Evolutionary conservation across 2,888 invertebrate genomes (phyloP).

Genomic region (Orchestes rusci): DNA sequence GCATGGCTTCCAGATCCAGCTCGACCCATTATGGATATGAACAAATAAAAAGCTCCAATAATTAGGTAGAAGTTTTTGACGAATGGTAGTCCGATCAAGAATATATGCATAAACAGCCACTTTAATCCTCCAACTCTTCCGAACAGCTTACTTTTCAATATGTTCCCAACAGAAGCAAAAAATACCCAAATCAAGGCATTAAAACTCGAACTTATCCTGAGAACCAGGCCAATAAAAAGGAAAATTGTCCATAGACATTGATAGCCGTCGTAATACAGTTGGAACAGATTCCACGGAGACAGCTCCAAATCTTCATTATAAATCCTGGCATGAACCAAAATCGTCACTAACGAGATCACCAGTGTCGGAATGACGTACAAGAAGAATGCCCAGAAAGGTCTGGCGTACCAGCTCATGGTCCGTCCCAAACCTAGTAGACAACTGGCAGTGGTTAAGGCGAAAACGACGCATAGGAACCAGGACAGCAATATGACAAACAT

Average conservation of each 20-base stretch:
- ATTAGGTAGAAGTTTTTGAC: slow-evolving; percentile 64
- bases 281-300: slow-evolving; percentile 50
- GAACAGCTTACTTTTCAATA: slow-evolving; percentile 48
- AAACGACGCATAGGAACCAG: slow-evolving; percentile 46
- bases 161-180: slow-evolving; percentile 51
- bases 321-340: slow-evolving; percentile 45
- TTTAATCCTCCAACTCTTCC: slow-evolving; percentile 46
- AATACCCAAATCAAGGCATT: slow-evolving; percentile 58
- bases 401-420: slow-evolving; percentile 67
- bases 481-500: slow-evolving; percentile 45
- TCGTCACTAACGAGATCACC: slow-evolving; percentile 46
- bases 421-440: slow-evolving; percentile 50
- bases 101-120: slow-evolving; percentile 51
- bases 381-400: slow-evolving; percentile 62
- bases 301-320: slow-evolving; percentile 45
- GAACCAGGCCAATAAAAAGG: slow-evolving; percentile 48
- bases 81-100: slow-evolving; percentile 53
- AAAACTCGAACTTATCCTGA: slow-evolving; percentile 61
- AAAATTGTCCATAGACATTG: slow-evolving; percentile 51
- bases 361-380: slow-evolving; percentile 62
- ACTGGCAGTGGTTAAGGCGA: slow-evolving; percentile 48
- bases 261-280: slow-evolving; percentile 52
- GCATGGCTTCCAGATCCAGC: slow-evolving; percentile 60
- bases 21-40: slow-evolving; percentile 77
- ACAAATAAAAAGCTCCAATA: slow-evolving; percentile 61